Evolutionary conservation across 2,113 vertebrate species (phyloP), one percentile per base, ranked within the genome.

Genomic region (Pundamilia nyererei): DNA sequence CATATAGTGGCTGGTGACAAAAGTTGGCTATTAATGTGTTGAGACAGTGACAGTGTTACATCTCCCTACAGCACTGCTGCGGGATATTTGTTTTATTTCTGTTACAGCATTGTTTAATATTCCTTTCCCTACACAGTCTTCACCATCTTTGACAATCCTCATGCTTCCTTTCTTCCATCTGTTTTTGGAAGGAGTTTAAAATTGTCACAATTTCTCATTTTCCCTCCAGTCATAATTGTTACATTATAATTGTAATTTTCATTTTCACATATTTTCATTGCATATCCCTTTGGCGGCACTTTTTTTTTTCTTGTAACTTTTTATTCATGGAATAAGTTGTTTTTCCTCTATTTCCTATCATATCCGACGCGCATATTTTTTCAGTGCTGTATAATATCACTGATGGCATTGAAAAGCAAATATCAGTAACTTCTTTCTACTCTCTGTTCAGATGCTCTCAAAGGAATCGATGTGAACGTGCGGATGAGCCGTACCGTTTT

Each of bases 401-500:
- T 3, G 9, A 12, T 29, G 3, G 14, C 70, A 49, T 33, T 11
- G 6, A 55, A 75, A 60, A 51, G 55, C 6, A 51, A 79, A 56
- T 35, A 47, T 29, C 53, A 38, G 9, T 87, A 79, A 84, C 54
- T 19, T 6, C 8, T 21, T 15, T 26, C 19, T 54, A 19, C 21
- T 79, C 14, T 68, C 47, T 70, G 3, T 9, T 35, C 95, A 99
- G 98, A 96, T 99, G 99, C 89, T 98, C 98, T 53, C 97, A 98
- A 92, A 96, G 94, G 95, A 98, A 97, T 90, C 96, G 96, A 1
- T 99, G 98, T 6, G 97, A 98, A 51, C 96, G 97, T 1, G 98
- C 98, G 0, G 94, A 96, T 2, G 98, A 99, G 94, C 97, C 97
- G 0, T 96, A 97, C 92, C 97, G 98, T 1, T 99, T 99, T 11